A percentile compares a stretch with the other conserved stretches of the same genome.
Evolutionary conservation across 2,113 vertebrate species (phyloP).

Genomic region (Muntiacus muntjak): DNA sequence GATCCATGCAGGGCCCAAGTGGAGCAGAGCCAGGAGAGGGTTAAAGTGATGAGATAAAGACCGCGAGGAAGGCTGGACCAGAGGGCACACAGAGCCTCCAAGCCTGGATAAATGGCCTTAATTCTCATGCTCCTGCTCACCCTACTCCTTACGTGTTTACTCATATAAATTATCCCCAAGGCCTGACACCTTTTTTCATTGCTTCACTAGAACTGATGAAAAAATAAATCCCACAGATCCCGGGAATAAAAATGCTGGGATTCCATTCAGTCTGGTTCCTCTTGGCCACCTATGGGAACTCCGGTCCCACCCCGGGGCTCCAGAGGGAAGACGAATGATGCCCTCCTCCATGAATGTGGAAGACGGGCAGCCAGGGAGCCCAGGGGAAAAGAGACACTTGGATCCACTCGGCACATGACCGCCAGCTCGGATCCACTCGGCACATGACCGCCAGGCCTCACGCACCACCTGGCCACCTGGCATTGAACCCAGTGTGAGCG

Average conservation of each 20-base stretch:
- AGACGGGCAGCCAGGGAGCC: neutral
- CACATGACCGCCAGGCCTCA: neutral
- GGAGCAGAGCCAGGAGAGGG: constrained; percentile 47
- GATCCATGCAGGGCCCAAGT: neutral
- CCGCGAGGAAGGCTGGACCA: constrained; percentile 54
- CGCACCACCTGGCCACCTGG: neutral
- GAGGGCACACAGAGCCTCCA: constrained; percentile 53
- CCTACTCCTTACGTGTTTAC: constrained; percentile 67
- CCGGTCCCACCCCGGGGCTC: neutral
- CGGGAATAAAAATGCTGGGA: constrained; percentile 62
- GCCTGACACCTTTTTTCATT: constrained; percentile 56
- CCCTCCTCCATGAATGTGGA: neutral
- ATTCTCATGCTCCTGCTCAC: constrained; percentile 65
- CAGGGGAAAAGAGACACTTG: fast-evolving
- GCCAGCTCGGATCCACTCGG: neutral
- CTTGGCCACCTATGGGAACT: neutral
- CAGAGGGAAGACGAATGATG: neutral
- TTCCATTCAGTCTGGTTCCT: constrained; percentile 11
- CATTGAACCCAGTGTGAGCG: neutral
- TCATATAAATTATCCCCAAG: constrained; percentile 74
- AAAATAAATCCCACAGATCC: constrained; percentile 65
- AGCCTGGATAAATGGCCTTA: constrained; percentile 73
- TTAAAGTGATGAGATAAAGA: constrained; percentile 61
- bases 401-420: neutral
- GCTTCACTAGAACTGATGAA: constrained; percentile 62